Base-by-base conservation (phyloP, 2,888 invertebrate species). In the Calameuta pallipes region DNA sequence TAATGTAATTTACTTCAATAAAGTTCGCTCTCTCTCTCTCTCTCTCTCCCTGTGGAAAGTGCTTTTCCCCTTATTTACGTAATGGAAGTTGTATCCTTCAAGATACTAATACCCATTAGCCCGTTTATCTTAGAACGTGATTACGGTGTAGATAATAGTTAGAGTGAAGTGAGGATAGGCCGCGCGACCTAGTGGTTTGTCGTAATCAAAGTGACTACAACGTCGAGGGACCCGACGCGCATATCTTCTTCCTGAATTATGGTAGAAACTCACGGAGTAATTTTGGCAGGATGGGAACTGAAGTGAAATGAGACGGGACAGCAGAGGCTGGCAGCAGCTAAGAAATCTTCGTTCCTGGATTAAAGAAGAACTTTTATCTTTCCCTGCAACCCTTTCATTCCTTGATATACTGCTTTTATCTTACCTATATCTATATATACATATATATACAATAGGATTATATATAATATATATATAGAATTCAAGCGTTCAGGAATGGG, bases 241-340 rank as follows among this genome's bases (percentile, higher is more conserved):
- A 74, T 79, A 80, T 79, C 69, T 80, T 78, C 41, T 69, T 80
- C 76, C 80, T 80, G 78, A 82, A 77, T 82, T 81, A 80, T 77
- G 78, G 79, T 78, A 78, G 81, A 79, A 80, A 77, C 80, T 80
- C 80, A 80, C 80, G 77, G 73, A 80, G 77, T 80, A 81, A 80
- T 80, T 82, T 82, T 76, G 76, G 71, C 80, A 76, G 69, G 77
- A 79, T 75, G 74, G 37, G 36, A 35, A 77, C 75, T 69, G 69
- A 78, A 81, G 69, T 23, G 75, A 71, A 75, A 73, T 23, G 75
- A 77, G 34, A 36, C 31, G 36, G 37, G 23, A 35, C 34, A 30
- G 36, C 6, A 30, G 74, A 35, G 36, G 34, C 74, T 3, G 74
- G 23, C 9, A 30, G 74, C 1, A 35, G 36, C 4, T 4, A 30